Conservation (phyloP, 2,113 vertebrate species). For the Zapornia atra region DNA sequence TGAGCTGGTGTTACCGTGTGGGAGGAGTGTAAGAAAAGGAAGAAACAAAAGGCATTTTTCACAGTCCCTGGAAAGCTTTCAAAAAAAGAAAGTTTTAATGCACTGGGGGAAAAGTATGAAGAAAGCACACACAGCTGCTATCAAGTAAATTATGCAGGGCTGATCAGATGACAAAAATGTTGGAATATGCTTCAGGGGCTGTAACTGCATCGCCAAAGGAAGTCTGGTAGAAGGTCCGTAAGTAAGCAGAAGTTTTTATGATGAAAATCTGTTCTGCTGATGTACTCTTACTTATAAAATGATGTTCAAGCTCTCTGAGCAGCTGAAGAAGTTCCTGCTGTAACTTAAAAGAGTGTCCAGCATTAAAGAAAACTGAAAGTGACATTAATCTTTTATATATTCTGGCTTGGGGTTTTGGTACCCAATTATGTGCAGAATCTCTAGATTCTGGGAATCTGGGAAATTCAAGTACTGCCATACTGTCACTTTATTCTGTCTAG, state of each 20-base stretch:
- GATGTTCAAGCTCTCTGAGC: neutral
- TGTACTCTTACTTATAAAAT: neutral
- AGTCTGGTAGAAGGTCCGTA: neutral
- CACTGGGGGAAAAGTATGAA: neutral
- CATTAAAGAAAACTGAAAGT: neutral
- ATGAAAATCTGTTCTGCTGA: neutral
- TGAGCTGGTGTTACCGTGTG: neutral
- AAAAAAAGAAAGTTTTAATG: neutral
- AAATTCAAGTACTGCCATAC: neutral
- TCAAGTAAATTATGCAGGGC: slow-evolving; percentile 9
- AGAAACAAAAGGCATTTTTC: neutral
- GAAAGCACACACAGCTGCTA: slow-evolving; percentile 9
- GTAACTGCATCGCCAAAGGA: neutral
- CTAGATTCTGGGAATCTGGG: neutral
- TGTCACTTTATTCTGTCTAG: neutral
- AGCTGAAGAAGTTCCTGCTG: neutral
- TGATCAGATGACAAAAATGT: slow-evolving; percentile 9
- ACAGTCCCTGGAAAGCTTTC: neutral
- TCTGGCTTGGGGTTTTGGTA: neutral
- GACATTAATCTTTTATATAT: neutral
- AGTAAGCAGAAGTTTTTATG: neutral
- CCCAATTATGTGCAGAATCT: neutral
- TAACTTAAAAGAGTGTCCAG: neutral
- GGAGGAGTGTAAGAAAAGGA: neutral
- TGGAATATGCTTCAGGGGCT: neutral